Evolutionary conservation across 2,888 invertebrate species (phyloP), one percentile per base, ranked within the genome.

Genomic region (Gonocerus acuteangulatus): DNA sequence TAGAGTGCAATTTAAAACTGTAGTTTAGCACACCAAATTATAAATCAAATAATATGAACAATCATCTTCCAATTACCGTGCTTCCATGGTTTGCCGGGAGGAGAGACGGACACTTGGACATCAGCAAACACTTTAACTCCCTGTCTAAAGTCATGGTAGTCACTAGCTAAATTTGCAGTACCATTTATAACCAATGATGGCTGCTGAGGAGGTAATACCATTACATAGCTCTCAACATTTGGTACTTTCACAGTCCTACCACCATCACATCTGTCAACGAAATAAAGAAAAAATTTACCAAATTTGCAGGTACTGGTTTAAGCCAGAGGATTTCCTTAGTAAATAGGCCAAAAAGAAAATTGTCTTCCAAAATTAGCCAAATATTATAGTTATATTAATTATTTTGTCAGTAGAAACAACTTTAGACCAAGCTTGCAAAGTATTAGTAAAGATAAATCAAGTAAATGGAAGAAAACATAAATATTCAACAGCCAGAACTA

Each of bases 71-170:
- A 27, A 27, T 27, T 54, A 66, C 65, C 62, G 51, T 63, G 64
- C 34, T 65, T 65, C 62, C 62, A 63, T 52, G 62, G 49, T 54
- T 64, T 65, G 21, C 67, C 65, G 22, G 60, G 64, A 9, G 69
- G 67, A 34, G 80, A 79, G 11, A 86, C 84, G 3, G 80, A 79
- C 54, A 96, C 88, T 58, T 81, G 80, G 15, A 95, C 82, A 71
- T 92, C 91, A 1, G 91, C 87, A 77, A 96, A 87, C 52, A 96
- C 89, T 23, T 86, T 79, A 16, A 95, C 88, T 0, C 96, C 96
- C 62, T 84, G 80, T 63, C 89, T 80, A 77, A 94, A 88, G 73
- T 89, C 87, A 65, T 87, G 84, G 74, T 90, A 90, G 74, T 90
- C 89, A 22, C 87, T 78, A n/a, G 89, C 87, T 67, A 89, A 81